phyloP scores from a whole-genome alignment of 1,140 invertebrate species.

The Drosophila micromelanica region DNA sequence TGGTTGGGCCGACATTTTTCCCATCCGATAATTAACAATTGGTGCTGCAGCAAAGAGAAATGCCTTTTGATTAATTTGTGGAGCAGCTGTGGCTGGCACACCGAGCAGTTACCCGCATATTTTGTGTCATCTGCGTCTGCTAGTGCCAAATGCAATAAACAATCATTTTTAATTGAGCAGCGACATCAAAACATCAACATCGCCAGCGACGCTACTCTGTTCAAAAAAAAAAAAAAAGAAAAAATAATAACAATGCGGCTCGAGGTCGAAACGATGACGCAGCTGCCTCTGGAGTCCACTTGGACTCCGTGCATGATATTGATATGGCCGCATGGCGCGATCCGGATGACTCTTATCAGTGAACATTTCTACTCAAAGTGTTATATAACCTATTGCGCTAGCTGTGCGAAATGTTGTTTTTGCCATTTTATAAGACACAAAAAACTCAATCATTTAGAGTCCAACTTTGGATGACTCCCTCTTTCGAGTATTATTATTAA shows the following conservation, averaged over 20 bases:
- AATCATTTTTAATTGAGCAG: slow-evolving; percentile 70
- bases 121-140: slow-evolving; percentile 11
- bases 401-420: too few relatives aligned
- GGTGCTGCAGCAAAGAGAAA: slow-evolving; percentile 20
- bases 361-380: neutral
- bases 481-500: too few relatives aligned
- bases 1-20: neutral
- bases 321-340: slow-evolving; percentile 15
- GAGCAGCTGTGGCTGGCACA: slow-evolving; percentile 8
- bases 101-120: slow-evolving; percentile 49
- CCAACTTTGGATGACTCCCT: too few relatives aligned
- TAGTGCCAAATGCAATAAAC: slow-evolving; percentile 75
- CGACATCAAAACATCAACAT: slow-evolving; percentile 7
- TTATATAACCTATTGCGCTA: neutral
- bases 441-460: too few relatives aligned
- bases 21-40: slow-evolving; percentile 56
- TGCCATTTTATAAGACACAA: too few relatives aligned
- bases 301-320: slow-evolving; percentile 12
- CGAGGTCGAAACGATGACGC: slow-evolving; percentile 29
- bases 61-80: slow-evolving; percentile 58
- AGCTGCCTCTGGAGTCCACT: slow-evolving; percentile 24
- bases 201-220: slow-evolving; percentile 19
- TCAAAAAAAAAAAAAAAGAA: neutral
- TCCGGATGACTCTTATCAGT: slow-evolving; percentile 19
- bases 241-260: slow-evolving; percentile 13